Base-by-base conservation (phyloP, 2,888 invertebrate species). In the Scotopteryx bipunctaria region DNA sequence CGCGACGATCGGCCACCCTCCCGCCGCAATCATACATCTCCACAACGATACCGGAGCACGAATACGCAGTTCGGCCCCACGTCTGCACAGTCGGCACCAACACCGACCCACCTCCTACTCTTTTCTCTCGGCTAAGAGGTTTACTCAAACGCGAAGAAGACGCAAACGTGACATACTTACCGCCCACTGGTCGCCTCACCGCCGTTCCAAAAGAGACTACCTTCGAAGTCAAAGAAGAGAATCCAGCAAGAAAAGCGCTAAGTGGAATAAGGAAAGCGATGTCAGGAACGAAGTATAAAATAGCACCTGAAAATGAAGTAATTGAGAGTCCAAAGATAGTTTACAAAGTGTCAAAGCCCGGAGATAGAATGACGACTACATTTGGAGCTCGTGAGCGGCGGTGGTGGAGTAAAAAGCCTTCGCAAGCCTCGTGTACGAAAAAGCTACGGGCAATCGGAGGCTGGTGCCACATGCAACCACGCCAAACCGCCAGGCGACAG, bases 311-410 rank as follows among this genome's bases (percentile, higher is more conserved):
- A 11, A 57, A 73, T 0, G 86, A 83, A 35, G 57, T 73, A 0
- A 76, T 86, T 5, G 90, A 83, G 4, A 90, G 89, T 57, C 90
- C 90, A 1, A 89, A 87, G 60, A 89, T 89, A 48, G 85, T 86
- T 31, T 90, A 86, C 61, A 81, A 88, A 33, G 76, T 81, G 50
- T 72, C 86, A 3, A 89, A 86, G 55, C 89, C 89, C 0, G 90
- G 89, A 0, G 83, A 89, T 46, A 77, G 89, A 40, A 90, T 90
- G 89, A 73, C 78, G 31, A 78, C 82, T 4, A 87, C 86, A 15
- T 90, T 90, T 40, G 89, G 90, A 31, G 84, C 77, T 19, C 71
- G 76, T n/a, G 79, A 81, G 55, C 61, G 74, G 2, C 69, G 74
- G 17, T 72, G 71, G 42, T 83, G 86, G 80, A 81, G 76, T 57